These are phyloP conservation scores for Psophia crepitans DNA, from an alignment of 2,113 vertebrate species.

Conservation along the genomic window DNA sequence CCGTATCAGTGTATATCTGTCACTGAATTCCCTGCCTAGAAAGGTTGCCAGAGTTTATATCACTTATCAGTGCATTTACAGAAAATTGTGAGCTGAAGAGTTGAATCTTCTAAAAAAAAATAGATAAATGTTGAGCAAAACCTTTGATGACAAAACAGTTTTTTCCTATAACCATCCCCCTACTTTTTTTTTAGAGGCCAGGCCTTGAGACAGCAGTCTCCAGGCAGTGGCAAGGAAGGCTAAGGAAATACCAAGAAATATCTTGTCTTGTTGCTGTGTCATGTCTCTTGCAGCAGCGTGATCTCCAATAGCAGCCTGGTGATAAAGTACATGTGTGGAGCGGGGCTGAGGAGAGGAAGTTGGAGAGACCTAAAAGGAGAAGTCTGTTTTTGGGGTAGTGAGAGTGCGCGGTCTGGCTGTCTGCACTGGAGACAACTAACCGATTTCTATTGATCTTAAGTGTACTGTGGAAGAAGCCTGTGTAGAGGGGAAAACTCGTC, in stretches of 20 bases:
- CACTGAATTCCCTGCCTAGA: neutral
- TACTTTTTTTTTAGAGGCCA: neutral
- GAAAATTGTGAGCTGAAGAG: neutral
- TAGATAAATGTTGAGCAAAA: neutral
- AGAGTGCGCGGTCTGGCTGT: neutral
- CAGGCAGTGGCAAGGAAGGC: accelerated
- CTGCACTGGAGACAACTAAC: neutral
- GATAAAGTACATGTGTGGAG: neutral
- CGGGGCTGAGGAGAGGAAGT: neutral
- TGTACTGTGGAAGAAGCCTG: neutral
- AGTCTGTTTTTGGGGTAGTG: neutral
- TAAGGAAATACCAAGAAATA: neutral
- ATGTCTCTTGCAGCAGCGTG: neutral
- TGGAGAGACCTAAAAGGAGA: neutral
- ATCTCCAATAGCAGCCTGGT: neutral
- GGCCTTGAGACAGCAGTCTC: neutral
- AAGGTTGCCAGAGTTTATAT: neutral
- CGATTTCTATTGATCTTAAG: neutral
- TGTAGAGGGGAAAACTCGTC: neutral
- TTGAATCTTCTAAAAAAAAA: neutral
- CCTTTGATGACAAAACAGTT: neutral
- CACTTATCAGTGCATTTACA: neutral
- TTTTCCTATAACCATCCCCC: neutral
- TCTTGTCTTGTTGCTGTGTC: neutral
- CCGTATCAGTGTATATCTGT: neutral